phyloP scores from a whole-genome alignment of 2,113 vertebrate species.

The Galeopterus variegatus region DNA sequence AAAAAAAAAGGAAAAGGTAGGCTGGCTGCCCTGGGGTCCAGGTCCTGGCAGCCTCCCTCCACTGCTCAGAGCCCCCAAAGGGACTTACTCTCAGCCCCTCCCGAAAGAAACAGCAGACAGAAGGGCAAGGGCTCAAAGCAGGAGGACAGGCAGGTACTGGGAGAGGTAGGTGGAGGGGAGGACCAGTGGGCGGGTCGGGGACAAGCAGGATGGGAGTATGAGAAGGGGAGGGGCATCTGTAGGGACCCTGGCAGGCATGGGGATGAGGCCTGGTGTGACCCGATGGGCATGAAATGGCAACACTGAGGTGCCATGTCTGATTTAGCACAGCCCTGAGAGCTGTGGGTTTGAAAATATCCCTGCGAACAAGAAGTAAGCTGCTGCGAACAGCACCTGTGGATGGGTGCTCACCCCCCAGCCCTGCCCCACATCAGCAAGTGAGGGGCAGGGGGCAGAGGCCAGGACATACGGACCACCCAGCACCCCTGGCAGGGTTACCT shows the following conservation, averaged over 20 bases:
- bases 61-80: neutral
- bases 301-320: neutral
- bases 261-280: neutral
- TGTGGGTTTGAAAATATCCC: neutral
- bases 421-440: neutral
- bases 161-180: neutral
- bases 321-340: neutral
- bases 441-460: neutral
- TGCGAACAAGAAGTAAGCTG: neutral
- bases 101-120: neutral
- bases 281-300: neutral
- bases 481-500: neutral
- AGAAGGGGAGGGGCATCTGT: neutral
- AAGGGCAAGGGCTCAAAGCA: neutral
- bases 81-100: neutral
- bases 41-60: neutral
- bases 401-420: neutral
- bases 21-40: neutral
- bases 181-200: too few relatives aligned
- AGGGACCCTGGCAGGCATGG: neutral
- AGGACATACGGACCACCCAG: accelerated
- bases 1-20: neutral
- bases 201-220: too few relatives aligned
- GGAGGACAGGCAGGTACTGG: neutral
- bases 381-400: neutral